Evolutionary conservation across 2,797 vertebrate genomes (phyloP).

Genomic region (Florisuga fusca): DNA sequence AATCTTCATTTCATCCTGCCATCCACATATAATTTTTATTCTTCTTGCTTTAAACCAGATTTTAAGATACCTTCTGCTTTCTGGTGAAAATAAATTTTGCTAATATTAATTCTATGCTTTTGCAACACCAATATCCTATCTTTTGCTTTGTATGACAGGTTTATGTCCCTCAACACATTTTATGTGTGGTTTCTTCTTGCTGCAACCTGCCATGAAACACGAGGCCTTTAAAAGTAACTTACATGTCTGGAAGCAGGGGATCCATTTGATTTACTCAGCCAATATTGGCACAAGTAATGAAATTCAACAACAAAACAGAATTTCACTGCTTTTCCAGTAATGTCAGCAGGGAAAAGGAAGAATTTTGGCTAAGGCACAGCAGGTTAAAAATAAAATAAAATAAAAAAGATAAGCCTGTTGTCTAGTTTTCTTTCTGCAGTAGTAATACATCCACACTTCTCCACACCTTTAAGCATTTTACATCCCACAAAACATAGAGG

Average conservation of each 20-base stretch:
- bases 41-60: background rate
- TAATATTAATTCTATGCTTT: background rate
- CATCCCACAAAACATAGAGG: background rate
- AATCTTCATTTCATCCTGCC: background rate
- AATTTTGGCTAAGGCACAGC: background rate
- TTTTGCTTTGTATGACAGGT: background rate
- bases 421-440: background rate
- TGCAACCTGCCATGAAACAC: background rate
- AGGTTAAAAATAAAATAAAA: too few relatives aligned
- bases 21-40: background rate
- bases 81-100: background rate
- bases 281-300: background rate
- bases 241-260: background rate
- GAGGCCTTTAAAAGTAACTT: background rate
- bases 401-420: background rate
- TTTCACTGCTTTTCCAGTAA: background rate
- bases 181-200: background rate
- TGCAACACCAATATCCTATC: background rate
- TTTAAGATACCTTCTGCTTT: background rate
- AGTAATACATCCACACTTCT: background rate
- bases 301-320: background rate
- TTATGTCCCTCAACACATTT: background rate
- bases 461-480: background rate
- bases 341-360: background rate
- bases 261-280: background rate